Evolutionary conservation across 2,797 vertebrate genomes (phyloP), one percentile per base, ranked within the genome.

Genomic region (Cyclopterus lumpus): DNA sequence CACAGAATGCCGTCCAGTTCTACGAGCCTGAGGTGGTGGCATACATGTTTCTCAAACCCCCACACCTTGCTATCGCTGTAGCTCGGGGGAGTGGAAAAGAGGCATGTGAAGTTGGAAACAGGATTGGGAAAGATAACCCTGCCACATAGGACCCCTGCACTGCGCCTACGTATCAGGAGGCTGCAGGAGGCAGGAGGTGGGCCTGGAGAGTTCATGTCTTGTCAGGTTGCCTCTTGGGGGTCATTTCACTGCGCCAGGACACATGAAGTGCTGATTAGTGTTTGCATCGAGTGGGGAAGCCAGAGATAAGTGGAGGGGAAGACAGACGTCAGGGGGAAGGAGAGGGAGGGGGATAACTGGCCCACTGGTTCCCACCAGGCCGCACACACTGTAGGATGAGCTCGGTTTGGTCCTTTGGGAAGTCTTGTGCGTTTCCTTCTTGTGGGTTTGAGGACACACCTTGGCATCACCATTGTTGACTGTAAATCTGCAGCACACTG

Each of bases 1-100:
- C 77, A 80, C 77, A 72, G 85, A 91, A 90, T 82, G 82, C 81
- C 65, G 73, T 87, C 78, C 81, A 71, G 79, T 78, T 83, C 91
- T 89, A 75, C 38, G 38, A 71, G 44, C 71, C 82, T 87, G 91
- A 93, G 91, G 91, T 87, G 87, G 91, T 88, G 84, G 91, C 88
- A 85, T 87, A 89, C 93, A 95, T 96, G 94, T 95, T 96, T 95
- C 93, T 95, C 92, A 92, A 87, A 91, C 88, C 83, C 93, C 4
- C 8, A 96, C 97, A 96, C 96, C 96, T 96, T 85, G 91, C 96
- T 97, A 98, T 98, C 96, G 1, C 61, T 34, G 75, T 36, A 51
- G 77, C 85, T 64, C 8, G 38, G 93, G 91, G 93, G 84, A 82
- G 75, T 86, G 78, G 88, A 91, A 89, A 88, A 92, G 91, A 88